Evolutionary conservation across 1,140 invertebrate genomes (phyloP).

Genomic region (Wasmannia auropunctata): DNA sequence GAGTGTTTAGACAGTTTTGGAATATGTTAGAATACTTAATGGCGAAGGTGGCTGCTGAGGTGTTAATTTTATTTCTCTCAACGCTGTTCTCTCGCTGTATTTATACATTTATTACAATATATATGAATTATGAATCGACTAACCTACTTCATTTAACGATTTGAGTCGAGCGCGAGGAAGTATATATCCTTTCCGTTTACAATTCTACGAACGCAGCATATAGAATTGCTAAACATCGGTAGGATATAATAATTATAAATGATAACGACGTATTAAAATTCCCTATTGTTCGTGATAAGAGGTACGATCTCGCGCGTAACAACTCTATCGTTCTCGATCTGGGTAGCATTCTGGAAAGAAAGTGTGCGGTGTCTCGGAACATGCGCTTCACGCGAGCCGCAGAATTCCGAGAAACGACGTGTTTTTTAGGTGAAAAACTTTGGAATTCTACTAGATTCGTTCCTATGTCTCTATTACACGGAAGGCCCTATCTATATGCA

Average conservation of each 20-base stretch:
- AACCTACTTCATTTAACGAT: constrained; percentile 12
- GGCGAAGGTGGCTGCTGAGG: background rate
- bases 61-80: background rate
- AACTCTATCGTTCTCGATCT: constrained; percentile 48
- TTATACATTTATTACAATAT: constrained; percentile 33
- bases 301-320: constrained; percentile 42
- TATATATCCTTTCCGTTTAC: constrained; percentile 24
- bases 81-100: background rate
- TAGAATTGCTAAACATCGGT: constrained; percentile 45
- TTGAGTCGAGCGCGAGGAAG: background rate
- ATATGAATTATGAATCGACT: constrained; percentile 43
- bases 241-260: constrained; percentile 43
- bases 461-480: constrained; percentile 62
- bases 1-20: background rate
- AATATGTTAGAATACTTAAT: constrained; percentile 4
- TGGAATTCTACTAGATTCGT: constrained; percentile 38
- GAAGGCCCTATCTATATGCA: constrained; percentile 67
- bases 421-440: constrained; percentile 9
- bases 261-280: constrained; percentile 50
- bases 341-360: constrained; percentile 32
- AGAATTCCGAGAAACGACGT: constrained; percentile 38
- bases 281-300: constrained; percentile 32
- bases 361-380: constrained; percentile 33
- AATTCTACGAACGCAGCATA: background rate
- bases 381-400: constrained; percentile 34